Evolutionary conservation across 2,797 vertebrate genomes (phyloP).

Genomic region (Gila robusta): DNA sequence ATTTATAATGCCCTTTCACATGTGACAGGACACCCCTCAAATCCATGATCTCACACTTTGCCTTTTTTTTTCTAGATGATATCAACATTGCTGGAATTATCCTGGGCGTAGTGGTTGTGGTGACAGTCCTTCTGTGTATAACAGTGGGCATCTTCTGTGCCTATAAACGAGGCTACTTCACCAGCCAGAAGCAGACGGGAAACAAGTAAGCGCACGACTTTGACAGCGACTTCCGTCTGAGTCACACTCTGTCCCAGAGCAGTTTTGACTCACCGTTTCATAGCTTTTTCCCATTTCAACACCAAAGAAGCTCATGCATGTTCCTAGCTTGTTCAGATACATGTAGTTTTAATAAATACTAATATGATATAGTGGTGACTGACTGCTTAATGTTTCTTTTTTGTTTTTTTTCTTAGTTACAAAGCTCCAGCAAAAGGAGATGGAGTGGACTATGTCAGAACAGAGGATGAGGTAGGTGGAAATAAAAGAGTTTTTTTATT

Average conservation of each 20-base stretch:
- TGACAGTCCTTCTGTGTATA: slow-evolving; percentile 88
- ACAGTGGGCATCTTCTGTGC: slow-evolving; percentile 93
- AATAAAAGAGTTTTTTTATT: neutral
- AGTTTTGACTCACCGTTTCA: slow-evolving; percentile 23
- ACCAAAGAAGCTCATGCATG: neutral
- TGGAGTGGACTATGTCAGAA: slow-evolving; percentile 93
- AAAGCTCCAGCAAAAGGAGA: slow-evolving; percentile 92
- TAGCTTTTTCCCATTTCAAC: slow-evolving; percentile 10
- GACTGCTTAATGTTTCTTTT: neutral
- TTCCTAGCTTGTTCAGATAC: slow-evolving; percentile 5
- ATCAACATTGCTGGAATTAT: slow-evolving; percentile 90
- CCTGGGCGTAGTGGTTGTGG: slow-evolving; percentile 90
- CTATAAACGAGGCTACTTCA: slow-evolving; percentile 92
- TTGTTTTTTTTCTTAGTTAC: slow-evolving; percentile 80
- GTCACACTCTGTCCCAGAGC: slow-evolving; percentile 30
- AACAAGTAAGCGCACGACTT: slow-evolving; percentile 84
- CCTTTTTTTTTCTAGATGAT: slow-evolving; percentile 84
- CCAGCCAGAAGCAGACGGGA: slow-evolving; percentile 84
- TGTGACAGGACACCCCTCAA: neutral
- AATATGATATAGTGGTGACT: neutral
- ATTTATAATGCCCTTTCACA: neutral
- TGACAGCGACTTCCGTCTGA: slow-evolving; percentile 39
- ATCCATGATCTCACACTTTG: neutral
- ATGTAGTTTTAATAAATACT: neutral
- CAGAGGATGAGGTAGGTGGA: slow-evolving; percentile 91